Evolutionary conservation across 2,113 vertebrate species (phyloP).

Genomic region (Atrichornis clamosus): DNA sequence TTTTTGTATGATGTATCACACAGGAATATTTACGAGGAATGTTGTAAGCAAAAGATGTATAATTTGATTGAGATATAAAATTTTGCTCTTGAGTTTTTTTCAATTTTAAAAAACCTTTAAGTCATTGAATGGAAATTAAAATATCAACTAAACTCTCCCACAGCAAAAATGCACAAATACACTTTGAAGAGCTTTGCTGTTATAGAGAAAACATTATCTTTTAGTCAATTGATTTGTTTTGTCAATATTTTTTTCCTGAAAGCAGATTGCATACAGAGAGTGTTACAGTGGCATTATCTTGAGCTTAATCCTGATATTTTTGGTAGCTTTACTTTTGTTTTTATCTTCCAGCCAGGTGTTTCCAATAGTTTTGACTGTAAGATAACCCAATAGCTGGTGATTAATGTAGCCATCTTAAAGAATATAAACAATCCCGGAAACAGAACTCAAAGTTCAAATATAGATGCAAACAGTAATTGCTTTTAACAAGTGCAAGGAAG

Average conservation of each 20-base stretch:
- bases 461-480: conserved; percentile 55
- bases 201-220: neutral
- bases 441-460: conserved; percentile 54
- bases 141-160: neutral
- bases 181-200: neutral
- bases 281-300: neutral
- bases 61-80: neutral
- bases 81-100: neutral
- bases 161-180: neutral
- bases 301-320: conserved; percentile 1
- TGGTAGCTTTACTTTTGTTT: conserved; percentile 13
- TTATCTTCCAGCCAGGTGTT: conserved; percentile 39
- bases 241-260: neutral
- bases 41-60: neutral
- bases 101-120: neutral
- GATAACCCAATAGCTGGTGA: conserved; percentile 50
- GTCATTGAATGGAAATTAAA: neutral
- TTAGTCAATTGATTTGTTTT: neutral
- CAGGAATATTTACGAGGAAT: neutral
- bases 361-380: conserved; percentile 54
- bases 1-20: neutral
- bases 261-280: neutral
- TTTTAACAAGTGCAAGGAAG: conserved; percentile 68
- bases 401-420: conserved; percentile 52
- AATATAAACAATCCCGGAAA: conserved; percentile 47